A percentile compares a stretch with the other conserved stretches of the same genome.
Conservation (phyloP, 2,113 vertebrate genomes). For the Morone saxatilis region DNA sequence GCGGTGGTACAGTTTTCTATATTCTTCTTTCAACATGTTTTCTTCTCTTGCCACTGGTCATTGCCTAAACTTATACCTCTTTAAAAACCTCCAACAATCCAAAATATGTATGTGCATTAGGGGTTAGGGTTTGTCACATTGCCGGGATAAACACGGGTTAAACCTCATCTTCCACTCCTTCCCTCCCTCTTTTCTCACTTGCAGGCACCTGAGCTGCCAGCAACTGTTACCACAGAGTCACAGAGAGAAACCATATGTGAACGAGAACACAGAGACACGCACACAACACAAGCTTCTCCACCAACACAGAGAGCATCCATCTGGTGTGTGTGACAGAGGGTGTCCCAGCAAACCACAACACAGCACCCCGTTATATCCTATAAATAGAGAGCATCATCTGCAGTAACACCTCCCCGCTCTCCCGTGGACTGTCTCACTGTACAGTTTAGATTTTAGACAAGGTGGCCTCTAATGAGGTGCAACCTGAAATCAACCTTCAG, state of each 20-base stretch:
- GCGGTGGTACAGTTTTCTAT: background rate
- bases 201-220: constrained; percentile 69
- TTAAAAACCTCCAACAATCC: too few relatives aligned
- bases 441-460: constrained; percentile 10
- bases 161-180: background rate
- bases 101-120: background rate
- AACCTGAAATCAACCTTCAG: background rate
- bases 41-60: background rate
- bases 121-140: background rate
- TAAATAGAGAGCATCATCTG: constrained; percentile 63
- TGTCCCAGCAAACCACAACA: constrained; percentile 52
- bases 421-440: background rate
- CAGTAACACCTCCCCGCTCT: constrained; percentile 38
- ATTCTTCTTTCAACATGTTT: background rate
- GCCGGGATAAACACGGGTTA: constrained; percentile 29
- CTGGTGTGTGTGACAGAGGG: constrained; percentile 60
- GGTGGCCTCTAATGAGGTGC: constrained; percentile 17
- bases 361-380: constrained; percentile 47
- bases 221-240: constrained; percentile 60
- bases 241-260: constrained; percentile 71
- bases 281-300: constrained; percentile 33
- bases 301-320: constrained; percentile 56
- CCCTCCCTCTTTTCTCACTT: constrained; percentile 21
- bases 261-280: constrained; percentile 31
- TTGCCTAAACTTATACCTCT: background rate